Evolutionary conservation across 2,888 invertebrate species (phyloP).

Genomic region (Xestoiulus laeticollis): DNA sequence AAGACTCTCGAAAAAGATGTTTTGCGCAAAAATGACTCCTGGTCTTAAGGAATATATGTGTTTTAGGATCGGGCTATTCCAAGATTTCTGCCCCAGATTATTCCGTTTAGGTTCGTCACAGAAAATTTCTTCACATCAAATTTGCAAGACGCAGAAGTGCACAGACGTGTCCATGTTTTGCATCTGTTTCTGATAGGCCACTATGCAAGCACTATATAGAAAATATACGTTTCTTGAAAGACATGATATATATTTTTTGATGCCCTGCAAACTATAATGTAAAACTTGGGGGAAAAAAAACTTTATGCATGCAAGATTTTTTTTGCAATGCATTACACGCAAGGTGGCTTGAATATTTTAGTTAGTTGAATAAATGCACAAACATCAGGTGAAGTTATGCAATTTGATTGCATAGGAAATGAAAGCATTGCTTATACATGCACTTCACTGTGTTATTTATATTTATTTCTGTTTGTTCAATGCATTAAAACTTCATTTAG

Average conservation of each 20-base stretch:
- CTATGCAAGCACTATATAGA: background rate
- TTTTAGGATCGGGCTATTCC: background rate
- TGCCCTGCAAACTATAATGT: background rate
- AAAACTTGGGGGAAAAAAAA: background rate
- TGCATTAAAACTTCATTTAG: too few species aligned
- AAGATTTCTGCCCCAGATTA: slow-evolving; percentile 7
- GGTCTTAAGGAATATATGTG: slow-evolving; percentile 30
- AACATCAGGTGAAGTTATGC: background rate
- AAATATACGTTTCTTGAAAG: background rate
- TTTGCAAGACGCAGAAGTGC: slow-evolving; percentile 40
- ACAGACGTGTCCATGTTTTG: slow-evolving; percentile 40
- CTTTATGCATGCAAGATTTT: background rate
- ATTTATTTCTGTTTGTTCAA: too few species aligned
- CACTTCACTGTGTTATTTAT: too few species aligned
- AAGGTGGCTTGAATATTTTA: background rate
- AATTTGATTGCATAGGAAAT: too few species aligned
- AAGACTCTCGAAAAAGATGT: slow-evolving; percentile 17
- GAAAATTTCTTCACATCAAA: slow-evolving; percentile 10
- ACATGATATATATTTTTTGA: background rate
- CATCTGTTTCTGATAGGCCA: slow-evolving; percentile 8
- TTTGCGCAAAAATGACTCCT: slow-evolving; percentile 29
- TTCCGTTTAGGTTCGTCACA: slow-evolving; percentile 31
- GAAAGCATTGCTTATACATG: too few species aligned
- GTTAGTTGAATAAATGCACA: background rate
- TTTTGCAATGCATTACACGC: background rate